These are phyloP conservation scores for Volucella inanis DNA, from an alignment of 2,888 invertebrate genomes.

Conservation along the genomic window DNA sequence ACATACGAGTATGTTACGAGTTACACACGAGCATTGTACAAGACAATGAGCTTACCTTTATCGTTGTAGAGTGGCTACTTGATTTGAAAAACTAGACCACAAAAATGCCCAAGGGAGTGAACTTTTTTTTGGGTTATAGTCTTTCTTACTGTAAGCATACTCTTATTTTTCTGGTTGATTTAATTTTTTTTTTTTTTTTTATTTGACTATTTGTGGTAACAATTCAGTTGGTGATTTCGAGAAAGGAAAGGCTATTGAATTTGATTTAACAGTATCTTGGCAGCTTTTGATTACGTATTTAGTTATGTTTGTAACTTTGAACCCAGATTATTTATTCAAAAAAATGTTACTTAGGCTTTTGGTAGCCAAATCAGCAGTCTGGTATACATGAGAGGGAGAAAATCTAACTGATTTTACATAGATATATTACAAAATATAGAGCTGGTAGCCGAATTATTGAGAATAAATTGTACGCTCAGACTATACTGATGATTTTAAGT, in stretches of 20 bases:
- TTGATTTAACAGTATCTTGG: background rate
- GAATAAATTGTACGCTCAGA: too few species aligned
- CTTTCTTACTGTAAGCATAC: too few species aligned
- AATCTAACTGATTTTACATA: too few species aligned
- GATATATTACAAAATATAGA: too few species aligned
- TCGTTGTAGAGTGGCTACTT: slow-evolving; percentile 11
- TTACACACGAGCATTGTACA: background rate
- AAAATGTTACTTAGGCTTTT: too few species aligned
- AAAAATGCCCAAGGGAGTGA: slow-evolving; percentile 50
- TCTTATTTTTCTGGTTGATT: background rate
- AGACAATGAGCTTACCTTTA: slow-evolving; percentile 25
- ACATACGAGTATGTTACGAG: background rate
- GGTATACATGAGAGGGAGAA: too few species aligned
- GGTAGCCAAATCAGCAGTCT: too few species aligned
- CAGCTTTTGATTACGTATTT: too few species aligned
- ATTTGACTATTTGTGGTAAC: slow-evolving; percentile 21
- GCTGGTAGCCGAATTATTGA: too few species aligned
- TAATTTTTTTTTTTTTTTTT: slow-evolving; percentile 9
- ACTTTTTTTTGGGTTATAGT: slow-evolving; percentile 1
- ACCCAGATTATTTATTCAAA: too few species aligned
- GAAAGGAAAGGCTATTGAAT: background rate
- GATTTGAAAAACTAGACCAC: slow-evolving; percentile 54
- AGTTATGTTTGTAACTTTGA: too few species aligned
- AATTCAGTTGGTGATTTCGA: slow-evolving; percentile 1
- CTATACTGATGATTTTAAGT: too few species aligned